Evolutionary conservation across 2,113 vertebrate genomes (phyloP), one percentile per base, ranked within the genome.

Genomic region (Ivindomyrus marchei): DNA sequence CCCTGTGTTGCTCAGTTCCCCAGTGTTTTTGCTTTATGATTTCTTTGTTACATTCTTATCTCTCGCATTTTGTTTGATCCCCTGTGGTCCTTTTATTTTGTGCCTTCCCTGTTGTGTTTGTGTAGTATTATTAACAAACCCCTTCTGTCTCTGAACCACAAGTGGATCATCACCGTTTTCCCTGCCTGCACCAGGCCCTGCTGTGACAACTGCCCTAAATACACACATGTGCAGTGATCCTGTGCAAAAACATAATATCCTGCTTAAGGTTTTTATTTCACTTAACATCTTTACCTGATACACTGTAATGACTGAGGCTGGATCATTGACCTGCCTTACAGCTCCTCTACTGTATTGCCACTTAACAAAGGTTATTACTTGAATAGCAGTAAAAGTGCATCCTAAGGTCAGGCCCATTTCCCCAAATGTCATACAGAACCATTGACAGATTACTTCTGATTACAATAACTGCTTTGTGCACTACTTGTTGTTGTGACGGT

Each of bases 231-330:
- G n/a, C 62, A 90, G 74, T 94, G 93, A 94, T 93, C 91, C 92
- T 87, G 91, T 91, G 91, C 92, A 90, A 74, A 91, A 92, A 91
- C 91, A 92, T 91, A 92, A 88, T 56, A 90, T 93, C 91, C 93
- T 92, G 86, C 92, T 90, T 46, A 91, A 92, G 91, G 92, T 92
- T 92, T 92, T 91, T 91, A 89, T 93, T 93, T 89, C 66, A 91
- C 90, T 93, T 91, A 91, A 92, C 90, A 92, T 89, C 90, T 89
- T 85, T 91, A 94, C 92, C 93, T 93, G 89, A 80, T 42, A 77
- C 36, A 19, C 36, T 39, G 36, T 36, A 80, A 80, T 80, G 17
- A 70, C 62, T 27, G 58, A 27, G n/a, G 84, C 91, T 21, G 62
- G 83, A 89, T 87, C 89, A 90, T 88, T 86, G 80, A 88, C 84